Conservation (phyloP, 2,797 vertebrate genomes). For the Ptychobarbus kaznakovi region DNA sequence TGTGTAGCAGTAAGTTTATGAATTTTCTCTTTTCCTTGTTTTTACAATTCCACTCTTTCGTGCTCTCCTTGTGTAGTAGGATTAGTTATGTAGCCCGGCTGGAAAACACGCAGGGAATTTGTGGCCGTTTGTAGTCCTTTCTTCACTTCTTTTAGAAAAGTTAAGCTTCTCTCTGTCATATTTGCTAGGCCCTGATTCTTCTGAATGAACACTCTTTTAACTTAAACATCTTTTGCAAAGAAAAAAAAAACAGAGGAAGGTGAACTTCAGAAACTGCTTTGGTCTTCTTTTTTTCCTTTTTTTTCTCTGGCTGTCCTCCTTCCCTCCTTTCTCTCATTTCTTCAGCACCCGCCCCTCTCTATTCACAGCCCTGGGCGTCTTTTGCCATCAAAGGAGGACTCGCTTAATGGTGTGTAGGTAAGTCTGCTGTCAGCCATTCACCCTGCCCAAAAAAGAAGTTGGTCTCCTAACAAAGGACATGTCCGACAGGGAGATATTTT, state of each 20-base stretch:
- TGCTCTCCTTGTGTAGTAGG: background rate
- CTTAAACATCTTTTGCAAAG: conserved; percentile 21
- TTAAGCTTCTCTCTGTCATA: conserved; percentile 38
- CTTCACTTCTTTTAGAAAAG: conserved; percentile 45
- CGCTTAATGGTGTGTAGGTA: conserved; percentile 75
- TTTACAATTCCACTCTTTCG: background rate
- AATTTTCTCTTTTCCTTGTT: conserved; percentile 13
- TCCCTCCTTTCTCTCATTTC: conserved; percentile 51
- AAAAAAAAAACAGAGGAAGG: conserved; percentile 28
- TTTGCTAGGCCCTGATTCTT: conserved; percentile 41
- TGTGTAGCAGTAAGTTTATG: conserved; percentile 12
- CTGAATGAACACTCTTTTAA: conserved; percentile 17
- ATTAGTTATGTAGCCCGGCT: conserved; percentile 25
- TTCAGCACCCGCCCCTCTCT: conserved; percentile 53
- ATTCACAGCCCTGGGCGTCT: conserved; percentile 74
- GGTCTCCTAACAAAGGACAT: conserved; percentile 61
- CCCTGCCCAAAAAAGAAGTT: conserved; percentile 59
- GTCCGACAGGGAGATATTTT: conserved; percentile 72
- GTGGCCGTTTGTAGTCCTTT: conserved; percentile 27
- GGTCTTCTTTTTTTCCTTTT: conserved; percentile 52
- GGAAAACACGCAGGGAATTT: conserved; percentile 40
- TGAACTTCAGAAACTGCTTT: conserved; percentile 51
- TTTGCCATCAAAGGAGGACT: conserved; percentile 74
- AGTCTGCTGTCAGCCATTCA: conserved; percentile 72
- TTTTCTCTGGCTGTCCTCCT: conserved; percentile 28